Base-by-base conservation (phyloP, 2,888 invertebrate species). In the Plusia festucae region DNA sequence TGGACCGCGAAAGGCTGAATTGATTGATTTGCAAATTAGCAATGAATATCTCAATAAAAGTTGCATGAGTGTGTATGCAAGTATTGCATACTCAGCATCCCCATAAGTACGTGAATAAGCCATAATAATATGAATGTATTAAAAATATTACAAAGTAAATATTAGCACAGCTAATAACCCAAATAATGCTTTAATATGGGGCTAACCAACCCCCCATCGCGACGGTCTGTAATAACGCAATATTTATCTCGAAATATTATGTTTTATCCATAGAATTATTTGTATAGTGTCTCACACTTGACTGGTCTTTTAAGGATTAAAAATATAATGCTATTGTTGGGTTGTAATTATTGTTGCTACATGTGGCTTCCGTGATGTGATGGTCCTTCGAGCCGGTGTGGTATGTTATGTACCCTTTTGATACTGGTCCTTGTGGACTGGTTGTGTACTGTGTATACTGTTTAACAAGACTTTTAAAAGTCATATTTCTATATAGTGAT, bases 261-360 rank as follows among this genome's bases (percentile, higher is more conserved):
- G 69, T 73, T 73, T 65, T 65, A 22, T 44, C 68, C 27, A 24
- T 54, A 64, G 22, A 65, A 49, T 62, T 16, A 65, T 69, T 76
- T 79, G 74, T 79, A 24, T 54, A 15, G 16, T 44, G 74, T 70
- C 72, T 66, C 61, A 66, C 77, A 75, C 79, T 79, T 49, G 24
- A 53, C 44, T 77, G 75, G 52, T 16, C 60, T 46, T 69, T 53
- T 60, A 51, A 74, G 74, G 71, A 78, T 78, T 78, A 73, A 0
- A 32, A 53, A 44, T 54, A 27, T 61, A 53, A 67, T 54, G 56
- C 65, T 67, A 58, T 77, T 72, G 77, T 70, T 16, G 55, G 18
- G 16, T 32, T 22, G 60, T 70, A 67, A 73, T 78, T 73, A 78
- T 76, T 73, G 49, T 70, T 53, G 60, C 53, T 63, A 22, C 60